A percentile compares a stretch with the other conserved stretches of the same genome.
Conservation (phyloP, 2,797 vertebrate genomes). For the Sebastolobus alascanus region DNA sequence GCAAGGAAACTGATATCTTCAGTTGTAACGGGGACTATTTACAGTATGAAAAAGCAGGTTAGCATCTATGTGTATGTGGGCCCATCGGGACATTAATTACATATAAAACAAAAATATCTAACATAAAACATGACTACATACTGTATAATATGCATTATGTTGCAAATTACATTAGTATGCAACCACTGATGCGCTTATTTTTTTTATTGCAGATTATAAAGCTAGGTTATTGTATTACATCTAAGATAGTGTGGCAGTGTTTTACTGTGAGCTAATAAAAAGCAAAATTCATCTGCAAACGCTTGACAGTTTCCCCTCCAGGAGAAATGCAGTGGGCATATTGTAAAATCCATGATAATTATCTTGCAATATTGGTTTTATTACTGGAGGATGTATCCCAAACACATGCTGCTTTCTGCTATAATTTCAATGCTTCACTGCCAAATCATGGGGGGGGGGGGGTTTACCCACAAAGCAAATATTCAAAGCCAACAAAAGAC, state of each 20-base stretch:
- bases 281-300: slow-evolving; percentile 79
- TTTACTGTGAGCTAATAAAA: slow-evolving; percentile 86
- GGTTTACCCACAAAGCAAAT: slow-evolving; percentile 44
- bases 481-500: slow-evolving; percentile 56
- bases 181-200: slow-evolving; percentile 75
- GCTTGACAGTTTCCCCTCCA: slow-evolving; percentile 81
- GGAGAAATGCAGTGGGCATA: slow-evolving; percentile 81
- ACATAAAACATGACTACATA: slow-evolving; percentile 43
- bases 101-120: slow-evolving; percentile 52
- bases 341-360: slow-evolving; percentile 86
- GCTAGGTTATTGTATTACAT: slow-evolving; percentile 76
- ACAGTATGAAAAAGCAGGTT: background rate
- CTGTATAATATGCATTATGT: slow-evolving; percentile 57
- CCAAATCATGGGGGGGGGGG: slow-evolving; percentile 48
- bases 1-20: background rate
- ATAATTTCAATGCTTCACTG: slow-evolving; percentile 65
- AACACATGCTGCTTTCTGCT: slow-evolving; percentile 74
- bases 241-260: slow-evolving; percentile 69
- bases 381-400: slow-evolving; percentile 77
- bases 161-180: slow-evolving; percentile 78
- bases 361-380: slow-evolving; percentile 85
- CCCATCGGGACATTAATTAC: slow-evolving; percentile 39
- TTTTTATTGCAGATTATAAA: slow-evolving; percentile 83
- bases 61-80: background rate
- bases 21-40: background rate